Conservation (phyloP, 2,888 invertebrate species). For the Ryuthela nishihirai region DNA sequence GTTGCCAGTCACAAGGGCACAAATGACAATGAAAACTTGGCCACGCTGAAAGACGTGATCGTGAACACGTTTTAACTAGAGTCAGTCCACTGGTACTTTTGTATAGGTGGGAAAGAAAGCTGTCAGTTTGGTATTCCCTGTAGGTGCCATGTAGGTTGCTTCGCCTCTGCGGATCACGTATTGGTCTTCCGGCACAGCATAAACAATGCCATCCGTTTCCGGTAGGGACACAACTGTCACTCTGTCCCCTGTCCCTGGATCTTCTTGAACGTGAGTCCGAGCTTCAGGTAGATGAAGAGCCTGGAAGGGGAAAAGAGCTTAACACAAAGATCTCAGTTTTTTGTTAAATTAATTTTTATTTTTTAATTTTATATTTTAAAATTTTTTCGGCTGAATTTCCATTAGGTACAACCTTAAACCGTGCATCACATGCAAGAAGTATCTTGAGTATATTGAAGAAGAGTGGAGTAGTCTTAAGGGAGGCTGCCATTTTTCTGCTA, state of each 20-base stretch:
- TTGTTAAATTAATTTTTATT: too few species aligned
- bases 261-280: conserved; percentile 27
- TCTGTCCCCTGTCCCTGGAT: conserved; percentile 27
- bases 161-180: conserved; percentile 27
- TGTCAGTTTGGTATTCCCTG: conserved; percentile 19
- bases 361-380: too few species aligned
- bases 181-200: conserved; percentile 34
- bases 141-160: conserved; percentile 28
- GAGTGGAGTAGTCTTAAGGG: too few species aligned
- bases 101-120: conserved; percentile 29
- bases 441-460: background rate
- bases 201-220: conserved; percentile 22
- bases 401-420: too few species aligned
- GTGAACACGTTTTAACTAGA: too few species aligned
- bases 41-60: too few species aligned
- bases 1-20: too few species aligned
- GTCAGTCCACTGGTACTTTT: conserved; percentile 13
- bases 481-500: too few species aligned
- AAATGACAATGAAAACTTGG: too few species aligned
- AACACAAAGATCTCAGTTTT: background rate
- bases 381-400: too few species aligned
- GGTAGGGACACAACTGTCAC: conserved; percentile 32
- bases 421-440: too few species aligned
- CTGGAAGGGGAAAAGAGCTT: conserved; percentile 3
- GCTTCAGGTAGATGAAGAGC: conserved; percentile 31